phyloP scores from a whole-genome alignment of 2,797 vertebrate genomes.

The Heterohyrax brucei region DNA sequence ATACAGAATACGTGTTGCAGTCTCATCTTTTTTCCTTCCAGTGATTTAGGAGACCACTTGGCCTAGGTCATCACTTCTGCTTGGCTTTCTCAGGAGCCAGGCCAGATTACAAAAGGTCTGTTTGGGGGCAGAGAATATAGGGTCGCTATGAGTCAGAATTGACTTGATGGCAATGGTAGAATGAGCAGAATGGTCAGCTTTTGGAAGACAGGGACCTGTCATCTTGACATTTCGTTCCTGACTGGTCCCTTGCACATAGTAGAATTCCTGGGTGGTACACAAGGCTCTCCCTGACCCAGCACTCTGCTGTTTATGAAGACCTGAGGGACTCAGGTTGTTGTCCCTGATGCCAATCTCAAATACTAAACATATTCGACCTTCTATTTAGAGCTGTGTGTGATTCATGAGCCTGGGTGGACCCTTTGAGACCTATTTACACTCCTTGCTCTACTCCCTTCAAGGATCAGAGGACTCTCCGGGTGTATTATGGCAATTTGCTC shows the following conservation, averaged over 20 bases:
- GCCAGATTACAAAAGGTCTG: neutral
- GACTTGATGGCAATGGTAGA: too few species aligned
- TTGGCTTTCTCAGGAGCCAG: neutral
- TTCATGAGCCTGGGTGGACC: neutral
- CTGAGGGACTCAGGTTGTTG: neutral
- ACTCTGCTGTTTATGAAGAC: neutral
- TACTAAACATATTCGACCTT: neutral
- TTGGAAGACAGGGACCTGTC: too few species aligned
- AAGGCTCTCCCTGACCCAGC: neutral
- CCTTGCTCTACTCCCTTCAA: neutral
- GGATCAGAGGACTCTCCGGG: neutral
- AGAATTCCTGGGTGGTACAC: too few species aligned
- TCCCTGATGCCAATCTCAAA: neutral
- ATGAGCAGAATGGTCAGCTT: too few species aligned
- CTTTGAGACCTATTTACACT: neutral
- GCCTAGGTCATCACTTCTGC: neutral
- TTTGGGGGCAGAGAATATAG: neutral
- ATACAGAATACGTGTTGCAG: rapidly evolving
- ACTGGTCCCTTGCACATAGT: too few species aligned
- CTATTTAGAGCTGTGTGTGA: neutral
- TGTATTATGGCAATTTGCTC: neutral
- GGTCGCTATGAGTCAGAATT: too few species aligned
- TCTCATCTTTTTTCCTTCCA: neutral
- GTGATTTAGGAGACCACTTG: neutral
- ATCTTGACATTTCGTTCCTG: too few species aligned